Base-by-base conservation (phyloP, 1,140 invertebrate genomes). In the Argopecten irradians region DNA sequence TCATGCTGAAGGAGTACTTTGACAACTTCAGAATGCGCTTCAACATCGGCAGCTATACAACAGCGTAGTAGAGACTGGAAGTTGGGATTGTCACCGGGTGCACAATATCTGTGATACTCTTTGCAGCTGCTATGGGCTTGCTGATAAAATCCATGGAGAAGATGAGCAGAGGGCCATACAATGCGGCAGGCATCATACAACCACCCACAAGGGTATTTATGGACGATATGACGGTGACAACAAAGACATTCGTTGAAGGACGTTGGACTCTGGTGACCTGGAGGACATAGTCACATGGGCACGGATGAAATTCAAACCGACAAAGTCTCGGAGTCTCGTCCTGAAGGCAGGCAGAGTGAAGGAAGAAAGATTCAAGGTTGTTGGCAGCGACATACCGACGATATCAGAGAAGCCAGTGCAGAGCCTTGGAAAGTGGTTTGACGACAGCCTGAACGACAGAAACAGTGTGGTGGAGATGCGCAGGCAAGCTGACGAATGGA, bases 51-150 rank as follows among this genome's bases (percentile, higher is more conserved):
- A 71, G 82, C 9, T 88, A 34, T 34, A 90, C 83, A 85, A 88
- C 86, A 33, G 34, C 85, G 1, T 90, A 86, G 85, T 86, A 87
- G 36, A 82, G 32, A 34, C 82, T 91, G 2, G 55, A 91, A 39
- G 36, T 32, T 36, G 86, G 86, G n/a, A 87, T 91, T 13, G 86
- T 91, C 11, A 91, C 90, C 14, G 90, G 88, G 14, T 91, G 90
- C 82, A 88, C 83, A 2, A 89, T 91, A 28, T 91, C 82, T 34
- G 86, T 89, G 1, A 84, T 88, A 7, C 43, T 89, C 82, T 90
- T 90, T 85, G 85, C 82, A 9, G 41, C 55, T 22, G 41, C 22
- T 19, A 88, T 89, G 88, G 88, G 89, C 46, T 39, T 91, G 85
- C 43, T 87, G 3, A 32, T 89, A 22, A 89, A 89, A 55, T 85